phyloP scores from a whole-genome alignment of 2,797 vertebrate species.

The Chelmon rostratus region DNA sequence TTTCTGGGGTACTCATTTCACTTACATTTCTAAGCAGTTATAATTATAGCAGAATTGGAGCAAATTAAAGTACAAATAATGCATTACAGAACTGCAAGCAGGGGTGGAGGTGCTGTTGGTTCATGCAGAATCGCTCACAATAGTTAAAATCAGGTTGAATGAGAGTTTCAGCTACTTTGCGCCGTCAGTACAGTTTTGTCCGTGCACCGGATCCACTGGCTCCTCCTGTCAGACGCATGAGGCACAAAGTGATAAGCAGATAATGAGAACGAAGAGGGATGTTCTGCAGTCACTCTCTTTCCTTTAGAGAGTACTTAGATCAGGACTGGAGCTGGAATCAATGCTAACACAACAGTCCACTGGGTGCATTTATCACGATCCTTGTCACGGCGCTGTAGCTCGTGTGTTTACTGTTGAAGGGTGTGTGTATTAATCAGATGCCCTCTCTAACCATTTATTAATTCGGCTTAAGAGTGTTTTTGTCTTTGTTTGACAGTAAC shows the following conservation, averaged over 20 bases:
- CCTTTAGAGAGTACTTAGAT: conserved; percentile 56
- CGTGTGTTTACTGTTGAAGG: conserved; percentile 18
- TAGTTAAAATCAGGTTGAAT: neutral
- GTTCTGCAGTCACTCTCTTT: conserved; percentile 54
- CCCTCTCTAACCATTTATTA: conserved; percentile 14
- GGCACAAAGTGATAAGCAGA: conserved; percentile 46
- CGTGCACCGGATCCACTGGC: neutral
- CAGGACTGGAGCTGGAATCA: conserved; percentile 54
- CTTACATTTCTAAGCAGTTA: neutral
- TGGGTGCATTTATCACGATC: conserved; percentile 56
- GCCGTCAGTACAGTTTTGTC: neutral
- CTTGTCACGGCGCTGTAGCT: conserved; percentile 39
- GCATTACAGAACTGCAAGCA: neutral
- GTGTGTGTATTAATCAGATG: conserved; percentile 24
- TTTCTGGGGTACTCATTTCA: neutral
- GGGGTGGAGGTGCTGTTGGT: neutral
- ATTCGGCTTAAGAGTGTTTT: neutral
- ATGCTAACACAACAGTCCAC: conserved; percentile 60
- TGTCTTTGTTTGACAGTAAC: neutral
- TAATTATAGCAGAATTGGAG: neutral
- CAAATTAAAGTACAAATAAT: neutral
- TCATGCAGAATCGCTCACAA: neutral
- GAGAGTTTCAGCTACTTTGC: neutral
- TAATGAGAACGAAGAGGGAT: conserved; percentile 61
- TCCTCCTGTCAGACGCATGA: conserved; percentile 37